phyloP scores from a whole-genome alignment of 2,113 vertebrate genomes.

The Recurvirostra avosetta region DNA sequence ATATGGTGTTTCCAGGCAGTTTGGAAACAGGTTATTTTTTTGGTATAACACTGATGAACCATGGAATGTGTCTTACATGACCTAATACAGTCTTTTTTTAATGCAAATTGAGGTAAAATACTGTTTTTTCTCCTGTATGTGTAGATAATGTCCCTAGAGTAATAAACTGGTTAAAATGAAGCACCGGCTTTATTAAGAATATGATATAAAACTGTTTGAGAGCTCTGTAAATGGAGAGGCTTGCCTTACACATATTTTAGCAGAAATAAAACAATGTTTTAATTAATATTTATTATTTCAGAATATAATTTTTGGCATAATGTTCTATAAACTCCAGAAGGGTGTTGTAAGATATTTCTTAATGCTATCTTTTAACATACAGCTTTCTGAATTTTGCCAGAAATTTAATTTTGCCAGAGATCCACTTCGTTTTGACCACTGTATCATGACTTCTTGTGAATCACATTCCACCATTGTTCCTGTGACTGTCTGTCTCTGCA shows the following conservation, averaged over 20 bases:
- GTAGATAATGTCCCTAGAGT: neutral
- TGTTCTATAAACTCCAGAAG: neutral
- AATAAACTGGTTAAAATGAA: neutral
- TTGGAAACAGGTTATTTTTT: neutral
- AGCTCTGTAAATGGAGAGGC: neutral
- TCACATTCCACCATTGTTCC: neutral
- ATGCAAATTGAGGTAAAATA: neutral
- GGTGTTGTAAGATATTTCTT: neutral
- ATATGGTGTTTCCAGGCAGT: neutral
- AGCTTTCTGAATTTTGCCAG: neutral
- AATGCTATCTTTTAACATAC: neutral
- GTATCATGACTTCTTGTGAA: neutral
- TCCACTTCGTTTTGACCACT: neutral
- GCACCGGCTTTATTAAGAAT: neutral
- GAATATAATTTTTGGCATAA: neutral
- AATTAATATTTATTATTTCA: neutral
- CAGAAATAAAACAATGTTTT: neutral
- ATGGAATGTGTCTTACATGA: neutral
- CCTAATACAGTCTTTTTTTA: neutral
- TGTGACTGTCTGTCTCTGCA: neutral
- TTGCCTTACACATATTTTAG: neutral
- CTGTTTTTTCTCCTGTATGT: neutral
- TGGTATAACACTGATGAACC: neutral
- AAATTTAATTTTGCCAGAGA: neutral
- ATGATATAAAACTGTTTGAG: neutral